Conservation (phyloP, 2,113 vertebrate genomes). For the Pristiophorus japonicus region DNA sequence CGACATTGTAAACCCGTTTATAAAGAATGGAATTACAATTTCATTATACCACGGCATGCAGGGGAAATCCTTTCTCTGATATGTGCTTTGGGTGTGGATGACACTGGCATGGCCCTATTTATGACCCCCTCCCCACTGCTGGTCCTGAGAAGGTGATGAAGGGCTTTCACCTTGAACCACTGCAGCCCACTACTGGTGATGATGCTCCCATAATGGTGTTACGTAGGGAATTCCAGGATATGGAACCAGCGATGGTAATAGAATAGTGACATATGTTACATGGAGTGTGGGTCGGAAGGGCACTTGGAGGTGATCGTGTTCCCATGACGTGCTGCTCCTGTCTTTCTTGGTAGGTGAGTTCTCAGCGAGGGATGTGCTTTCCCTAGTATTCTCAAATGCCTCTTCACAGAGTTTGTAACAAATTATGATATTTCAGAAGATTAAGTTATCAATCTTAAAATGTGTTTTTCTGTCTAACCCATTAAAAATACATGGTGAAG, state of each 20-base stretch:
- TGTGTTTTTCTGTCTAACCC: not conserved
- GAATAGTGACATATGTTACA: not conserved
- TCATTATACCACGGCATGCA: not conserved
- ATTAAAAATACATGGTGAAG: not conserved
- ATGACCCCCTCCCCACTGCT: not conserved
- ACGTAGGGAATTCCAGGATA: not conserved
- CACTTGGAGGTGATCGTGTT: not conserved
- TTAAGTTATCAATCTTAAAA: not conserved
- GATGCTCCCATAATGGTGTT: not conserved
- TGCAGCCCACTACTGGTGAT: not conserved
- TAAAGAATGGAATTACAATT: not conserved
- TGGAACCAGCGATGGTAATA: not conserved
- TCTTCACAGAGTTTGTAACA: not conserved
- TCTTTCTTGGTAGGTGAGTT: not conserved
- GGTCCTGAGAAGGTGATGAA: not conserved
- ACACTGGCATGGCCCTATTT: not conserved
- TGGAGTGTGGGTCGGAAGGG: not conserved
- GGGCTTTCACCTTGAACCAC: not conserved
- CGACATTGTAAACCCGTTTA: not conserved
- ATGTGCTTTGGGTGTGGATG: not conserved
- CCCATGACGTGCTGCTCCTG: not conserved
- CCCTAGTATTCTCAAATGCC: not conserved
- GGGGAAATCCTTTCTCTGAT: not conserved
- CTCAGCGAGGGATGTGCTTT: not conserved
- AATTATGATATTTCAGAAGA: not conserved